Percentiles rank a stretch among this genome's conserved stretches.
Conservation (phyloP, 2,888 invertebrate species). For the Yponomeuta malinellus region DNA sequence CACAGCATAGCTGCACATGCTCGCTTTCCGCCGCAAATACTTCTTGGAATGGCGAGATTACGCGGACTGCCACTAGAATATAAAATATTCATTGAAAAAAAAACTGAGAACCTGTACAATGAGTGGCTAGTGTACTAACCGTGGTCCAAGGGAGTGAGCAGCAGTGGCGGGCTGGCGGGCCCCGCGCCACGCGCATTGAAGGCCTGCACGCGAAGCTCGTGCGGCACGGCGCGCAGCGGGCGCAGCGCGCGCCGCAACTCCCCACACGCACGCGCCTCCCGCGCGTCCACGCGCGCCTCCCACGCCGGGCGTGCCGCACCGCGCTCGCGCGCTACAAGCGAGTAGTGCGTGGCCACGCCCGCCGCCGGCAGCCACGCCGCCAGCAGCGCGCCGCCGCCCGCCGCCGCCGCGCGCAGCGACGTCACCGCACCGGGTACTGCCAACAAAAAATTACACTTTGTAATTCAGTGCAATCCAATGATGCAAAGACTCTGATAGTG, state of each 20-base stretch:
- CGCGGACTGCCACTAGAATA: constrained; percentile 80
- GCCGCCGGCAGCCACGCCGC: constrained; percentile 88
- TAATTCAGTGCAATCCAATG: neutral
- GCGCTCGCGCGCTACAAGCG: constrained; percentile 85
- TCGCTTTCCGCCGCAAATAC: constrained; percentile 78
- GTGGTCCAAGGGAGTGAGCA: constrained; percentile 29
- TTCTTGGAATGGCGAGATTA: constrained; percentile 84
- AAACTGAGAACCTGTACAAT: too few species aligned
- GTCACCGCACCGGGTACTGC: constrained; percentile 86
- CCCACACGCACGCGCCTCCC: constrained; percentile 77
- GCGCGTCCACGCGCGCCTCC: constrained; percentile 32
- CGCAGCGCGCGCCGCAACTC: constrained; percentile 70
- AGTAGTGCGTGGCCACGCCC: constrained; percentile 85
- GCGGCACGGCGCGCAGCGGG: constrained; percentile 82
- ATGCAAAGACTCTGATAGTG: too few species aligned
- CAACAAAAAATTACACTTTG: neutral
- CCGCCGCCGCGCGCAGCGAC: constrained; percentile 84
- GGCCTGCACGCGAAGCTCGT: constrained; percentile 84
- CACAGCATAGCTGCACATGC: constrained; percentile 79
- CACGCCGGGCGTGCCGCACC: constrained; percentile 81
- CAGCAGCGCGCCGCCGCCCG: constrained; percentile 85
- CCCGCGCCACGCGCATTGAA: constrained; percentile 89
- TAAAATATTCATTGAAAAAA: too few species aligned
- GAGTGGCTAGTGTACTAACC: too few species aligned
- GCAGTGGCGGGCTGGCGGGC: constrained; percentile 80